phyloP scores from a whole-genome alignment of 2,113 vertebrate species.

The Gavialis gangeticus region DNA sequence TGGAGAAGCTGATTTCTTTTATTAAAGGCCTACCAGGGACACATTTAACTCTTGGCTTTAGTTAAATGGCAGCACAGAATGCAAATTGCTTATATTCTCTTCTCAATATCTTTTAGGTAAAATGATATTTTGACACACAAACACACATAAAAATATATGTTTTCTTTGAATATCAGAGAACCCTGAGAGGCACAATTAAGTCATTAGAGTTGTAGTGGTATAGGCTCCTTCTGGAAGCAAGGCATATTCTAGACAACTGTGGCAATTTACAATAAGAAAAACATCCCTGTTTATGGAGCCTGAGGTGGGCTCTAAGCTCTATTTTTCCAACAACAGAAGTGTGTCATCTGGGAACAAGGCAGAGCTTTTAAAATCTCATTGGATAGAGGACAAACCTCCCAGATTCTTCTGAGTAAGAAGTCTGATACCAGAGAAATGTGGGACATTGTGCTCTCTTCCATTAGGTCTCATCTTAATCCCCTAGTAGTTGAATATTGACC shows the following conservation, averaged over 20 bases:
- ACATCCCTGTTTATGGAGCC: fast-evolving
- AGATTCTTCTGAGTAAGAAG: no score
- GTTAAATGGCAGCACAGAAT: neutral
- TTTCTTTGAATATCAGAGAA: neutral
- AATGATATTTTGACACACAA: neutral
- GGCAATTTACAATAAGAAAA: neutral
- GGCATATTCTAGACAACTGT: neutral
- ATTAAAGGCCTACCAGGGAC: neutral
- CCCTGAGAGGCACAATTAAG: neutral
- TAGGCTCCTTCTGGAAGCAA: neutral
- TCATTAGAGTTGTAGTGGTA: neutral
- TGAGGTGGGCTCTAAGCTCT: neutral
- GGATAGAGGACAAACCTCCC: neutral
- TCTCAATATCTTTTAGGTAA: neutral
- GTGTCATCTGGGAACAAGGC: fast-evolving
- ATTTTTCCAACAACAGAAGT: neutral
- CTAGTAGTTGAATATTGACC: no score
- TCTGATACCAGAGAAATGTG: no score
- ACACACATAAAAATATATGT: neutral
- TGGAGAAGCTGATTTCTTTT: neutral
- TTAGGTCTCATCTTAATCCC: no score
- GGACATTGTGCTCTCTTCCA: no score
- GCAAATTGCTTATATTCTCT: neutral
- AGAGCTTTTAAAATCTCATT: neutral
- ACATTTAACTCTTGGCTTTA: neutral